Conservation (phyloP, 2,113 vertebrate genomes). For the Abramis brama region DNA sequence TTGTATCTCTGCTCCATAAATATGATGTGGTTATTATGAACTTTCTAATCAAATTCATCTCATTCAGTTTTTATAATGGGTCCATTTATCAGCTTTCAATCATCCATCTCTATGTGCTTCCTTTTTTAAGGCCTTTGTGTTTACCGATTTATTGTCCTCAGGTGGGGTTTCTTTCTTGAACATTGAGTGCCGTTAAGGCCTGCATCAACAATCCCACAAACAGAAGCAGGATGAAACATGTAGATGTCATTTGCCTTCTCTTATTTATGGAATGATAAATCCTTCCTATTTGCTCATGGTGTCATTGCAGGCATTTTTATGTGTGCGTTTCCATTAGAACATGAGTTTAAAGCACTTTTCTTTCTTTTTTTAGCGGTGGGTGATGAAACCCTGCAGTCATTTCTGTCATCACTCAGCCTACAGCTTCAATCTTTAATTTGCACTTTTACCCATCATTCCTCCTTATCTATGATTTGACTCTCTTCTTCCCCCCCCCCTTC, state of each 20-base stretch:
- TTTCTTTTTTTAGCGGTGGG: background rate
- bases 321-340: background rate
- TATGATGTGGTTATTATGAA: background rate
- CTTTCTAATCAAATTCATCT: background rate
- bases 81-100: background rate
- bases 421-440: background rate
- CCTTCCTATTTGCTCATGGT: background rate
- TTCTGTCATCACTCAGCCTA: slow-evolving; percentile 12
- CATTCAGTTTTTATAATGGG: background rate
- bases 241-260: background rate
- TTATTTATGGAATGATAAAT: background rate
- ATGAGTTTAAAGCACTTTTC: background rate
- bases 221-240: background rate
- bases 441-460: slow-evolving; percentile 1
- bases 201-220: background rate
- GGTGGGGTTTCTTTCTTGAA: slow-evolving; percentile 1
- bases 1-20: background rate
- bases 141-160: background rate
- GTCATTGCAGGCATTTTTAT: background rate
- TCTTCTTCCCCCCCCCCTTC: slow-evolving; percentile 41
- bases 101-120: background rate
- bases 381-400: slow-evolving; percentile 14
- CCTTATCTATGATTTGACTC: slow-evolving; percentile 35
- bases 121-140: background rate
- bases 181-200: background rate